Percentiles rank a stretch among this genome's conserved stretches.
phyloP scores from a whole-genome alignment of 2,888 invertebrate genomes.

The Hyppa rectilinea region DNA sequence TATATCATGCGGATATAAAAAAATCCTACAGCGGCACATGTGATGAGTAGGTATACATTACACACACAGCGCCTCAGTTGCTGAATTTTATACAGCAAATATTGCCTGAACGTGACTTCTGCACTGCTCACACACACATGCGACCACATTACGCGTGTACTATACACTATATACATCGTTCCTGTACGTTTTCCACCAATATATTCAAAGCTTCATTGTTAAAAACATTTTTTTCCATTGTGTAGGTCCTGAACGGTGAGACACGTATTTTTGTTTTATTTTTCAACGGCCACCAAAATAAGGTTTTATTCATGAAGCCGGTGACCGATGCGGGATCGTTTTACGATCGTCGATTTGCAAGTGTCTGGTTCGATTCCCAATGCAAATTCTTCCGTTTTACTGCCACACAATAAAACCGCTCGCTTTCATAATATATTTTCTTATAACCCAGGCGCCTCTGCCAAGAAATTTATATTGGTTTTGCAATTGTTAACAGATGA shows the following conservation, averaged over 20 bases:
- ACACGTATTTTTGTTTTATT: conserved; percentile 40
- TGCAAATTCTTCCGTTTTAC: conserved; percentile 84
- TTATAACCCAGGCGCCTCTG: conserved; percentile 72
- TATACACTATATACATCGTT: conserved; percentile 38
- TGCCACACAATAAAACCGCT: conserved; percentile 82
- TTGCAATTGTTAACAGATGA: conserved; percentile 78
- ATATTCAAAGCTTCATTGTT: conserved; percentile 32
- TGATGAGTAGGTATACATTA: conserved; percentile 72
- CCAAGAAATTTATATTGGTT: conserved; percentile 75
- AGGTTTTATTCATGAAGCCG: conserved; percentile 83
- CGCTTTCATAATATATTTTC: conserved; percentile 83
- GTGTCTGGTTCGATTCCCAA: conserved; percentile 83
- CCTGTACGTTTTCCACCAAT: conserved; percentile 44
- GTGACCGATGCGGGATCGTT: conserved; percentile 82
- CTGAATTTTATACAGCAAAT: conserved; percentile 86
- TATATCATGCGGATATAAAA: conserved; percentile 59
- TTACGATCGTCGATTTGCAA: conserved; percentile 86
- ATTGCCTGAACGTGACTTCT: conserved; percentile 87
- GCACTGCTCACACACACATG: conserved; percentile 69
- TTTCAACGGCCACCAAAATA: conserved; percentile 58
- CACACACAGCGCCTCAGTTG: conserved; percentile 75
- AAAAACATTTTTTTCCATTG: conserved; percentile 49
- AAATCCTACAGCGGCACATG: conserved; percentile 61
- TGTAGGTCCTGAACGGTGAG: conserved; percentile 26
- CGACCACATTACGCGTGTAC: conserved; percentile 46